Conservation (phyloP, 1,140 invertebrate genomes). For the Sminthurides bifidus region DNA sequence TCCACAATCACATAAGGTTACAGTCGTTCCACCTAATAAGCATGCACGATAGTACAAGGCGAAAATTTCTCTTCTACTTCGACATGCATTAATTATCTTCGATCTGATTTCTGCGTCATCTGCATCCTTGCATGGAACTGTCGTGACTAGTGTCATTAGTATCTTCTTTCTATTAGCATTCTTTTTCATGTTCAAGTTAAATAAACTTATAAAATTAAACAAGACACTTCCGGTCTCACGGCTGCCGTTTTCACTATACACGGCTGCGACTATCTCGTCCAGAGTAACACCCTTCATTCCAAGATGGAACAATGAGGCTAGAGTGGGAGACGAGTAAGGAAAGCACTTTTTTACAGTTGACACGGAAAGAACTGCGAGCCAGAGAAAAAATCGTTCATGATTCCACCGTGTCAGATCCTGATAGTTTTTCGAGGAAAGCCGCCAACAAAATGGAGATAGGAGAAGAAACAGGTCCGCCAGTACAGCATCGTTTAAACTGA, state of each 20-base stretch:
- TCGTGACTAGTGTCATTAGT: conserved; percentile 3
- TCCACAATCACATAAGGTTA: conserved; percentile 13
- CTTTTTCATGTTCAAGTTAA: background rate
- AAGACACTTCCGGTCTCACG: background rate
- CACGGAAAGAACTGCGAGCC: background rate
- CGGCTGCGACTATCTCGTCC: background rate
- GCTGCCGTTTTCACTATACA: background rate
- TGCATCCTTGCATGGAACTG: conserved; percentile 11
- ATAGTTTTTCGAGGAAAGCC: background rate
- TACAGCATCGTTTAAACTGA: background rate
- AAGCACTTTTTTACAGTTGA: background rate
- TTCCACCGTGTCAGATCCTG: background rate
- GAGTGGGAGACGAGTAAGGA: background rate
- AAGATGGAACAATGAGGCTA: background rate
- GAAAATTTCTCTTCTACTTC: too few species aligned
- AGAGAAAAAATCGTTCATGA: background rate
- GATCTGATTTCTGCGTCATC: conserved; percentile 9
- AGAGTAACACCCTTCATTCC: background rate
- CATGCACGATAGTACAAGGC: conserved; percentile 12
- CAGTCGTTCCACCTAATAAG: conserved; percentile 9
- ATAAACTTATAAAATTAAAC: conserved; percentile 9
- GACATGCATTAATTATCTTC: background rate
- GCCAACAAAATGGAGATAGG: conserved; percentile 1
- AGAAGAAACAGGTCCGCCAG: conserved; percentile 10
- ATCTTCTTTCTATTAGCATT: conserved; percentile 1